Percentiles rank a stretch among this genome's conserved stretches.
These are phyloP conservation scores for Pituophis catenifer DNA, from an alignment of 2,113 vertebrate genomes.

Conservation along the genomic window DNA sequence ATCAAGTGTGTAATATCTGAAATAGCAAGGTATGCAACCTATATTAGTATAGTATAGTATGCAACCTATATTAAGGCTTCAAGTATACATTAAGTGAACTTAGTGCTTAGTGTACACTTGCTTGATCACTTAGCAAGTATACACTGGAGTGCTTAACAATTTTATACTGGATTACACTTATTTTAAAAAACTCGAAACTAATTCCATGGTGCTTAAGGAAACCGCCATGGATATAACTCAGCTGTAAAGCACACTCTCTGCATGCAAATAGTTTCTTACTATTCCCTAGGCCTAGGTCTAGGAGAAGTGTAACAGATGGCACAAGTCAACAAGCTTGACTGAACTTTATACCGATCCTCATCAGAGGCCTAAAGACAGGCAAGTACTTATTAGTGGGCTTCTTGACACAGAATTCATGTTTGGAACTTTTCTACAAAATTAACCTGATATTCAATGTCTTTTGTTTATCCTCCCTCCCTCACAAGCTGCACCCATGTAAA, in stretches of 20 bases:
- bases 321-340: background rate
- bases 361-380: background rate
- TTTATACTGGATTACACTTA: background rate
- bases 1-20: background rate
- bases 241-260: background rate
- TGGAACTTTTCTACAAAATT: background rate
- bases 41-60: background rate
- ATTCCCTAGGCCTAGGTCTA: background rate
- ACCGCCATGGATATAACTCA: background rate
- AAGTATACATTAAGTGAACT: background rate
- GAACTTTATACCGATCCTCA: background rate
- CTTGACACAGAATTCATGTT: background rate
- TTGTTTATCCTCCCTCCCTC: background rate
- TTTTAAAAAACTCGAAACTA: background rate
- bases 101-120: background rate
- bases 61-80: background rate
- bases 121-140: background rate
- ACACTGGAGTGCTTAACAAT: background rate
- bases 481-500: background rate
- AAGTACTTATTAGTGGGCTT: background rate
- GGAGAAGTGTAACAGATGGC: background rate
- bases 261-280: background rate
- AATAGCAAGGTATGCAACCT: background rate
- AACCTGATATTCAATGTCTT: background rate
- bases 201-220: background rate